These are phyloP conservation scores for Philaenus spumarius DNA, from an alignment of 1,140 invertebrate genomes.

Conservation along the genomic window DNA sequence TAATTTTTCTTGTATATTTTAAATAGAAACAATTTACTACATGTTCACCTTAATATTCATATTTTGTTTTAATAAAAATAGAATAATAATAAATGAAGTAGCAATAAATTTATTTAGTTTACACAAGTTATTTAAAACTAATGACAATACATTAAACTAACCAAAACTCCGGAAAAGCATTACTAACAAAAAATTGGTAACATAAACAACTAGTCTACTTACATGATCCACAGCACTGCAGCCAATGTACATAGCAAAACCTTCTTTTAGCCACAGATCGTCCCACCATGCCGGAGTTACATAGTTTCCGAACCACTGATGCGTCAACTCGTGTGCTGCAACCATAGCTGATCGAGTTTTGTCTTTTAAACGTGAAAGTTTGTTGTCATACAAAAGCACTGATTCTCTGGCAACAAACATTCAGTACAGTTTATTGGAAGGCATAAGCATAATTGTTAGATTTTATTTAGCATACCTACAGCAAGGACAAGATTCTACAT, in stretches of 20 bases:
- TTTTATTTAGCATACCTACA: neutral
- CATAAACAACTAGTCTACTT: too few species aligned
- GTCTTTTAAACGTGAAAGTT: conserved; percentile 51
- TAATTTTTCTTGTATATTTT: too few species aligned
- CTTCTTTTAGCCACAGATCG: conserved; percentile 64
- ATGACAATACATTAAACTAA: too few species aligned
- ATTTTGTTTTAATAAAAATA: too few species aligned
- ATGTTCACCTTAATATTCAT: too few species aligned
- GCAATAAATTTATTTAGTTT: neutral
- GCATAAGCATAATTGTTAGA: neutral
- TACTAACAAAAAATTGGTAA: too few species aligned
- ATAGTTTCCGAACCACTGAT: conserved; percentile 71
- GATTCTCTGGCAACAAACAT: conserved; percentile 48
- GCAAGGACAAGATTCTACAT: neutral
- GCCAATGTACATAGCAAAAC: conserved; percentile 69
- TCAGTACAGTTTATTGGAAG: neutral
- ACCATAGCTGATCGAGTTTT: conserved; percentile 58
- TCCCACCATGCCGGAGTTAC: conserved; percentile 77
- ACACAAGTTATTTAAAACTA: neutral
- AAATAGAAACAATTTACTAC: too few species aligned
- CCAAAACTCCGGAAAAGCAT: neutral
- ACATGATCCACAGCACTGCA: conserved; percentile 50
- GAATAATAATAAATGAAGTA: too few species aligned
- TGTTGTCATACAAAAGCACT: conserved; percentile 60
- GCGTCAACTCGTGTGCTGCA: conserved; percentile 75